These are phyloP conservation scores for Falcunculus frontatus DNA, from an alignment of 2,113 vertebrate genomes.

Conservation along the genomic window DNA sequence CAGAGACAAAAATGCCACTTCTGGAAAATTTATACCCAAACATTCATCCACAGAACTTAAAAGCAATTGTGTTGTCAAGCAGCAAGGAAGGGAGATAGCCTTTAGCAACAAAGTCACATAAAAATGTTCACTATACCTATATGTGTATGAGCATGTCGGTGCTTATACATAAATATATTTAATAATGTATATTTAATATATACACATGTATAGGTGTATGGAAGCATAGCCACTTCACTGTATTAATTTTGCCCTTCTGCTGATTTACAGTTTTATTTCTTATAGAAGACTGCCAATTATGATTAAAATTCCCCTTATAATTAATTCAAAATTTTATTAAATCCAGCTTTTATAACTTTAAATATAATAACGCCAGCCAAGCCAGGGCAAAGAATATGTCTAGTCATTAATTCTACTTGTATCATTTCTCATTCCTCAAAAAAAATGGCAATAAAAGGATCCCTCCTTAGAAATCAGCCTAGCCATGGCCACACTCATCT, in stretches of 20 bases:
- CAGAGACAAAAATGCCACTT: conserved; percentile 15
- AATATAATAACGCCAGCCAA: conserved; percentile 57
- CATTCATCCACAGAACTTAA: not conserved
- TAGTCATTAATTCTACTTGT: conserved; percentile 72
- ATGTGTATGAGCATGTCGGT: too few relatives aligned
- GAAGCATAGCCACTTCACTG: not conserved
- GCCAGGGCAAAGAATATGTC: conserved; percentile 49
- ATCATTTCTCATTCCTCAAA: conserved; percentile 63
- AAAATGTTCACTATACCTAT: not conserved
- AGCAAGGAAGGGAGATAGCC: not conserved
- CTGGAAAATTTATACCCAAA: conserved; percentile 21
- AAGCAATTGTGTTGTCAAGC: not conserved
- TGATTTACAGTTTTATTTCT: conserved; percentile 45
- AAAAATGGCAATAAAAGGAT: conserved; percentile 74
- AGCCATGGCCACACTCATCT: conserved; percentile 72
- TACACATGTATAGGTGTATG: not conserved
- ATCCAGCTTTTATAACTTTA: conserved; percentile 73
- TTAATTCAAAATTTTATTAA: conserved; percentile 80
- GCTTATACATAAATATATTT: not conserved
- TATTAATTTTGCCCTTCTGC: conserved; percentile 12
- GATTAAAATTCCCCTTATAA: conserved; percentile 73
- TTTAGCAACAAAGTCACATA: not conserved
- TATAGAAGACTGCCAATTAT: conserved; percentile 59
- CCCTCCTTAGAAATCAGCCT: conserved; percentile 77
- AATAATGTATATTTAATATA: not conserved